These are phyloP conservation scores for Paraescarpia echinospica DNA, from an alignment of 1,140 invertebrate species.

Conservation along the genomic window DNA sequence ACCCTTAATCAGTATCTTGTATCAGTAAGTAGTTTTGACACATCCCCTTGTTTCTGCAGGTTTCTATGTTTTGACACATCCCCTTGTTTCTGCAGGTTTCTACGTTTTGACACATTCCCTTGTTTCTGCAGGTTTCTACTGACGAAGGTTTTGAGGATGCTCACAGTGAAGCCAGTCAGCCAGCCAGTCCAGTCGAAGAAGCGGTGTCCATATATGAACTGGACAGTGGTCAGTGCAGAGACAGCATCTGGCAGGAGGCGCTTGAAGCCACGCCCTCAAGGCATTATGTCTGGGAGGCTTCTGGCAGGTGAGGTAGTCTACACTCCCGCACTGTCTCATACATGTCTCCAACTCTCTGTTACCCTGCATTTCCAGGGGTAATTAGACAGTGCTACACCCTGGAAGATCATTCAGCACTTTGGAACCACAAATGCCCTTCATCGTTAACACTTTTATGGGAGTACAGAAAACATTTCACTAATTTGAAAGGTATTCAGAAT, in stretches of 20 bases:
- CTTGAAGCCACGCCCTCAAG: constrained; percentile 33
- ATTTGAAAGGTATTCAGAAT: too few species aligned
- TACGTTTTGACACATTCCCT: not conserved
- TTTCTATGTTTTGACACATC: too few species aligned
- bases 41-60: too few species aligned
- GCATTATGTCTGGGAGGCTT: constrained; percentile 47
- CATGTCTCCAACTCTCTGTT: not conserved
- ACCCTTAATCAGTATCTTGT: not conserved
- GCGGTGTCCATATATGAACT: not conserved
- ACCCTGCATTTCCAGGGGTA: too few species aligned
- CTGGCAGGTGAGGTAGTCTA: constrained; percentile 37
- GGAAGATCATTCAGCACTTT: too few species aligned
- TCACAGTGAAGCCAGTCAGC: constrained; percentile 25
- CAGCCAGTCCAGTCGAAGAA: constrained; percentile 28
- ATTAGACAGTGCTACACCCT: too few species aligned
- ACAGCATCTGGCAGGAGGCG: constrained; percentile 40
- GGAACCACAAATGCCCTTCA: too few species aligned
- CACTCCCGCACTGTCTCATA: not conserved
- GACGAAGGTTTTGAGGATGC: constrained; percentile 36
- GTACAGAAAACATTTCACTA: too few species aligned
- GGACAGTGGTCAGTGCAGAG: constrained; percentile 13
- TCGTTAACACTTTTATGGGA: too few species aligned
- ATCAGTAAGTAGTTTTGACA: not conserved
- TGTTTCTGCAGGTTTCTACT: constrained; percentile 31
- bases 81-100: too few species aligned